Percentiles rank a stretch among this genome's conserved stretches.
Evolutionary conservation across 2,797 vertebrate species (phyloP).

Genomic region (Sebastiscus albofasciatus): DNA sequence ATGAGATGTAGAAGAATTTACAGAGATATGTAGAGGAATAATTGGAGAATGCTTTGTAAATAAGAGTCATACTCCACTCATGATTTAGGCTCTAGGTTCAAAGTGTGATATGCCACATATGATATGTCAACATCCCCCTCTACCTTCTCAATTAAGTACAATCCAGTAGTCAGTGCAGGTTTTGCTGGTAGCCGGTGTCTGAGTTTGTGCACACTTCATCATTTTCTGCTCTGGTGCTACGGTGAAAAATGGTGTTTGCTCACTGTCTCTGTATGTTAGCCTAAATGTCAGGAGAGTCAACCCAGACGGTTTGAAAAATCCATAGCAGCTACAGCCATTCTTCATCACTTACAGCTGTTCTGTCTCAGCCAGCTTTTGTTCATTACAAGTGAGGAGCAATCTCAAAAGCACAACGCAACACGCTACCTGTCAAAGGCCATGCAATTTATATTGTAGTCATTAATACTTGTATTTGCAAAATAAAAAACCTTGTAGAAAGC

Average conservation of each 20-base stretch:
- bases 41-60: background rate
- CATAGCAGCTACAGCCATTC: conserved; percentile 39
- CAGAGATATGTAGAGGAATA: background rate
- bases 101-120: background rate
- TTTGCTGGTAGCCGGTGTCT: background rate
- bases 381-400: conserved; percentile 5
- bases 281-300: conserved; percentile 64
- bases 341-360: conserved; percentile 44
- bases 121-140: background rate
- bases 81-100: background rate
- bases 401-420: conserved; percentile 4
- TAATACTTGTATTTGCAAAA: conserved; percentile 11
- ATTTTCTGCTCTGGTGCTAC: conserved; percentile 29
- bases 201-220: conserved; percentile 24
- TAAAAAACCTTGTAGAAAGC: background rate
- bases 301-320: conserved; percentile 47
- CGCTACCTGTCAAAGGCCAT: conserved; percentile 3
- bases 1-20: background rate
- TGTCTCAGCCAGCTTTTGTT: conserved; percentile 26
- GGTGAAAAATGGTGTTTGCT: conserved; percentile 54
- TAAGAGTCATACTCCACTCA: background rate
- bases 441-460: background rate
- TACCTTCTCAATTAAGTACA: background rate
- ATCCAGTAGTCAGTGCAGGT: background rate
- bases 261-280: conserved; percentile 48